phyloP scores from a whole-genome alignment of 2,888 invertebrate genomes.

The Macropis europaea region DNA sequence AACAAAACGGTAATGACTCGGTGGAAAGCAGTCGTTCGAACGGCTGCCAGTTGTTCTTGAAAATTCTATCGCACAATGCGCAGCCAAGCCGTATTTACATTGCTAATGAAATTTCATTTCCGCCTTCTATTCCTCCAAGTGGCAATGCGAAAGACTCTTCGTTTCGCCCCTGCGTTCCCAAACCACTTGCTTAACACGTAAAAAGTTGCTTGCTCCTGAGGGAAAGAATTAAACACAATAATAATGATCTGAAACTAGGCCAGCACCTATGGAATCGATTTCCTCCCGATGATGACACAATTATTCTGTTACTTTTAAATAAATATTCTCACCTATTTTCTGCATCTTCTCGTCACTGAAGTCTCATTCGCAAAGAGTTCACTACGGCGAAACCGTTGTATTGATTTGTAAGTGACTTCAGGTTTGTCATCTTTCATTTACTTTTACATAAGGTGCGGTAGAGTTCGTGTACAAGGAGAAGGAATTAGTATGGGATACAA shows the following conservation, averaged over 20 bases:
- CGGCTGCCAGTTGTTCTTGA: background rate
- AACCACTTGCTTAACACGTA: constrained; percentile 25
- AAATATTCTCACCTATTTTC: background rate
- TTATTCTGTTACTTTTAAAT: background rate
- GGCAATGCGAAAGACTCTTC: constrained; percentile 7
- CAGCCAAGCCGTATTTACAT: constrained; percentile 62
- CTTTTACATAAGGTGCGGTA: no score
- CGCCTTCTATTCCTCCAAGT: constrained; percentile 52
- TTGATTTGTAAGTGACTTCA: no score
- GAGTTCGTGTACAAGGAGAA: no score
- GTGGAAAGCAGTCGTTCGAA: background rate
- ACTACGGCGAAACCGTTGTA: no score
- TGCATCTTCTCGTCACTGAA: background rate
- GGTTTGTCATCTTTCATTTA: no score
- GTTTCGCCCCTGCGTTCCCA: constrained; percentile 14
- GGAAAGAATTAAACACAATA: constrained; percentile 16
- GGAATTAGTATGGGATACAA: no score
- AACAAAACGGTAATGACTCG: background rate
- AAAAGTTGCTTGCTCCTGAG: constrained; percentile 22
- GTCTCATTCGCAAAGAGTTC: background rate
- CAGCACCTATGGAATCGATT: constrained; percentile 25
- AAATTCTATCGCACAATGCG: constrained; percentile 8
- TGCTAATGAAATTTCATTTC: constrained; percentile 71
- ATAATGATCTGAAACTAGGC: constrained; percentile 41
- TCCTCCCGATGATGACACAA: background rate